A percentile compares a stretch with the other conserved stretches of the same genome.
Evolutionary conservation across 2,888 invertebrate species (phyloP).

Genomic region (Lamellibrachia satsuma): DNA sequence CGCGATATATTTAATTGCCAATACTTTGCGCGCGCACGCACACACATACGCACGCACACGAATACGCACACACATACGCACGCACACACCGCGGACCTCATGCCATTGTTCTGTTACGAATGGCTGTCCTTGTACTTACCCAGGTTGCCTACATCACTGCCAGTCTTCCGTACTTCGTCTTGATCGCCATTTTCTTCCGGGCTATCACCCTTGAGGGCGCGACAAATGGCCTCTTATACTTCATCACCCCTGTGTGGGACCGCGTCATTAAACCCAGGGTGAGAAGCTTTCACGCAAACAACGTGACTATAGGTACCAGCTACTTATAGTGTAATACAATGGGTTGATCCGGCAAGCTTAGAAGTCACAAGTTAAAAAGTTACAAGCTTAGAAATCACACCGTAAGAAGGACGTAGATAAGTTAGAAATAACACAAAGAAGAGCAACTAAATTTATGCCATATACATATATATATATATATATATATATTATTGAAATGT

Average conservation of each 20-base stretch:
- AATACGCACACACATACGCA: conserved; percentile 21
- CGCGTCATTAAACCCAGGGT: not conserved
- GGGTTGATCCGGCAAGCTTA: no score
- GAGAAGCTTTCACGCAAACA: not conserved
- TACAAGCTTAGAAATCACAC: no score
- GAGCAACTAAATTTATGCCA: no score
- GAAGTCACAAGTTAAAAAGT: no score
- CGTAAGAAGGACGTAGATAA: no score
- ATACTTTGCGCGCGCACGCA: not conserved
- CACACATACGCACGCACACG: conserved; percentile 27
- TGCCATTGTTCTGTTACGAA: not conserved
- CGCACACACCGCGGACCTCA: not conserved
- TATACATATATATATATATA: no score
- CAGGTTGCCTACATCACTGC: not conserved
- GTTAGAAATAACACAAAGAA: no score
- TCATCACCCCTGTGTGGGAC: not conserved
- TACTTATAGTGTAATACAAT: no score
- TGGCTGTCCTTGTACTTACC: not conserved
- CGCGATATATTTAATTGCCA: not conserved
- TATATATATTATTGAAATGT: no score
- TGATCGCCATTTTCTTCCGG: not conserved
- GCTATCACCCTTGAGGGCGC: not conserved
- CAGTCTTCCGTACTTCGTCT: not conserved
- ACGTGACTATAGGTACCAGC: not conserved
- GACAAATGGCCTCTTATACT: not conserved